These are phyloP conservation scores for Sphecodes monilicornis DNA, from an alignment of 2,888 invertebrate genomes.

Conservation along the genomic window DNA sequence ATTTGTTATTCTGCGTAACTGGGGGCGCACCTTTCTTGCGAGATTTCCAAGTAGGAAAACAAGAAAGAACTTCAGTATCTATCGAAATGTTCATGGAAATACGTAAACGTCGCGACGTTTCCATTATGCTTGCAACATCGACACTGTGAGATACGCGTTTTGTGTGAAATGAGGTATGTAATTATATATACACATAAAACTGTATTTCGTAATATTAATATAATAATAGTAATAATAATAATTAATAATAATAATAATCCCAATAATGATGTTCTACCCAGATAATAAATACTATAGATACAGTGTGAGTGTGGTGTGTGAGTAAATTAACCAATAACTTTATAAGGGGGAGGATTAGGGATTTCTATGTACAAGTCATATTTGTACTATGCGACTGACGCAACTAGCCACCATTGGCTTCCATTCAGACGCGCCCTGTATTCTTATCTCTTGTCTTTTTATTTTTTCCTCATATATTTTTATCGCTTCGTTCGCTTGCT, in stretches of 20 bases:
- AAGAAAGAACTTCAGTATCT: background rate
- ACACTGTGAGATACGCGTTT: conserved; percentile 60
- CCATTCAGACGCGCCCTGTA: conserved; percentile 77
- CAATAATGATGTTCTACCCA: conserved; percentile 84
- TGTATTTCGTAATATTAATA: conserved; percentile 84
- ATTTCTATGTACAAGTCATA: conserved; percentile 83
- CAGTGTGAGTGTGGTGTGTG: conserved; percentile 83
- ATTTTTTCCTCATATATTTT: conserved; percentile 49
- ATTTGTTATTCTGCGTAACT: conserved; percentile 6
- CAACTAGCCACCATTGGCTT: conserved; percentile 77
- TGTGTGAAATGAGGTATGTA: conserved; percentile 80
- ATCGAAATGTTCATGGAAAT: background rate
- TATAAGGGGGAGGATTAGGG: conserved; percentile 59
- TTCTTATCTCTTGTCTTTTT: conserved; percentile 74
- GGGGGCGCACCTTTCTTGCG: background rate
- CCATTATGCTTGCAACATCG: conserved; percentile 68
- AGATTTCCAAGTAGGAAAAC: background rate
- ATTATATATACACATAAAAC: conserved; percentile 81
- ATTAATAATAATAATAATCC: conserved; percentile 81
- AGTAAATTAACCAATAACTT: conserved; percentile 81
- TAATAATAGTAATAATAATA: conserved; percentile 81
- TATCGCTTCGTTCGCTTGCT: conserved; percentile 37
- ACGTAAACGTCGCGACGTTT: conserved; percentile 12
- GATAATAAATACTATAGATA: conserved; percentile 85
- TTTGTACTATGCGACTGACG: conserved; percentile 84